phyloP scores from a whole-genome alignment of 2,113 vertebrate genomes.

The Bubo blakistoni region DNA sequence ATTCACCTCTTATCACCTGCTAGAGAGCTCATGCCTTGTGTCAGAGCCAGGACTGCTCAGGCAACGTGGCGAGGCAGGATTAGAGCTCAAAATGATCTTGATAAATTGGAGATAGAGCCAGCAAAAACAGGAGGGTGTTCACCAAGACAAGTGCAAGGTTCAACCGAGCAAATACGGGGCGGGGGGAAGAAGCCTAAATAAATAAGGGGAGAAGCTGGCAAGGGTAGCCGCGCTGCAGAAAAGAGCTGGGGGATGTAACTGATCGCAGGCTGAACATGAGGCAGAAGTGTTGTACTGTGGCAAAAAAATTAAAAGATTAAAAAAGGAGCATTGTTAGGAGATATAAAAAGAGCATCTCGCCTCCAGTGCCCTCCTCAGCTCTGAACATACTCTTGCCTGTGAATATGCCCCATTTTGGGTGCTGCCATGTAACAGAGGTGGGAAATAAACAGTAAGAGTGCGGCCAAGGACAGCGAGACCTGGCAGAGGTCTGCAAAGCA shows the following conservation, averaged over 20 bases:
- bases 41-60: background rate
- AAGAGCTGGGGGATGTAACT: background rate
- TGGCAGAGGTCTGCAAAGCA: background rate
- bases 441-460: background rate
- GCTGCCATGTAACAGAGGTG: rapidly evolving
- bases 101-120: background rate
- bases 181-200: background rate
- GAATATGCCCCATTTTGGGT: background rate
- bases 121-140: slow-evolving; percentile 27
- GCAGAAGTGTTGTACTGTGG: background rate
- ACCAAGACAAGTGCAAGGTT: slow-evolving; percentile 6
- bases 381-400: background rate
- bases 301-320: background rate
- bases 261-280: background rate
- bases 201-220: background rate
- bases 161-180: background rate
- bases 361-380: background rate
- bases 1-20: background rate
- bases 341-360: background rate
- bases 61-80: background rate
- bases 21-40: background rate
- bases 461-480: background rate
- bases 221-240: background rate
- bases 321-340: background rate
- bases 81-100: background rate